These are phyloP conservation scores for Thumatha senex DNA, from an alignment of 2,888 invertebrate genomes.

Conservation along the genomic window DNA sequence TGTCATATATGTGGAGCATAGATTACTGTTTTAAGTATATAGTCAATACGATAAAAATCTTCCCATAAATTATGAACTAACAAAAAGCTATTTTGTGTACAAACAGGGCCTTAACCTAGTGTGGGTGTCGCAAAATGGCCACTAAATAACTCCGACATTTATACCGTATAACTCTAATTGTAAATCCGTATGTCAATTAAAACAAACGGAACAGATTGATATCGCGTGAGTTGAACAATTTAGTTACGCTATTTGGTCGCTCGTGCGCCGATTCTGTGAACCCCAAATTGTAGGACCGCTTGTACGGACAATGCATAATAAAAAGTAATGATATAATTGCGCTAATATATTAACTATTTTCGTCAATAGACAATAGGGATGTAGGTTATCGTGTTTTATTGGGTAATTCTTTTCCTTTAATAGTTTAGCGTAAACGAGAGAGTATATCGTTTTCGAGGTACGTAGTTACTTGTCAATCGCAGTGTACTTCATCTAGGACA, in stretches of 20 bases:
- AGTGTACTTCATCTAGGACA: too few relatives aligned
- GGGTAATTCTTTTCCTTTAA: too few relatives aligned
- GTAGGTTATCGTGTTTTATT: neutral
- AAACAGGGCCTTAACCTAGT: conserved; percentile 31
- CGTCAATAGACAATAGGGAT: conserved; percentile 1
- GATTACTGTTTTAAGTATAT: too few relatives aligned
- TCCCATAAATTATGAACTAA: conserved; percentile 11
- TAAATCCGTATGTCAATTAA: conserved; percentile 50
- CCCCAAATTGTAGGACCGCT: conserved; percentile 18
- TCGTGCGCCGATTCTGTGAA: conserved; percentile 43
- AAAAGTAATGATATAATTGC: conserved; percentile 33
- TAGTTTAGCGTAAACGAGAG: too few relatives aligned
- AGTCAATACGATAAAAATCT: neutral
- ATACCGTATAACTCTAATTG: conserved; percentile 42
- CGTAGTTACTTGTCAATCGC: too few relatives aligned
- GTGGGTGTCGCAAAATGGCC: conserved; percentile 48
- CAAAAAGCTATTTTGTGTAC: neutral
- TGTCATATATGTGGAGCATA: too few relatives aligned
- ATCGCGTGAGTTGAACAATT: conserved; percentile 40
- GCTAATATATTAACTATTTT: conserved; percentile 10
- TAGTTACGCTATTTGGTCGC: conserved; percentile 26
- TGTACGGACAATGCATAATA: conserved; percentile 10
- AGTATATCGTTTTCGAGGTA: too few relatives aligned
- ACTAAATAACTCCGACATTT: conserved; percentile 34
- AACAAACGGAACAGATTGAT: conserved; percentile 52